Evolutionary conservation across 2,113 vertebrate species (phyloP), one percentile per base, ranked within the genome.

Genomic region (Tonatia bakeri): DNA sequence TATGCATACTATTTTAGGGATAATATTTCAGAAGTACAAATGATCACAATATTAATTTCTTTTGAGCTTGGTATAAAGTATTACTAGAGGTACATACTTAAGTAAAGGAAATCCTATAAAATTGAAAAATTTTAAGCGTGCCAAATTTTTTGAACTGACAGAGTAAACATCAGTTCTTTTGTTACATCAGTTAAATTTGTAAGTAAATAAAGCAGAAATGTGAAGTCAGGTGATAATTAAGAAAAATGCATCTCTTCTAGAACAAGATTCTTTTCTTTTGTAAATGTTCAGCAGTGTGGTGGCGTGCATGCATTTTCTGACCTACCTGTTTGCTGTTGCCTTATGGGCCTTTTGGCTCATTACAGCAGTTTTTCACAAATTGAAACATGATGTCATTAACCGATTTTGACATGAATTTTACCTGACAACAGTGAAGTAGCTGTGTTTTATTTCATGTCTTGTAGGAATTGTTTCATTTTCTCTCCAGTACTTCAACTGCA

Each of bases 301-400:
- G 75, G 91, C 77, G 77, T 87, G 70, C 98, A 97, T 97, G 97
- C 98, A 96, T 77, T 95, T 83, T 96, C 96, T 98, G 98, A 98
- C 98, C 98, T 99, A 99, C 98, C 98, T 99, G 98, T 97, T 98
- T 98, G 79, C 77, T 98, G 96, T 93, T 96, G 97, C 97, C 98
- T 98, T 97, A 98, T 88, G 97, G 98, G 98, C 97, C 98, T 97
- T 98, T 98, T 98, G 97, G 89, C 96, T 98, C 95, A 90, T 69
- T 96, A 96, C 90, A 95, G 97, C 98, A 97, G 98, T 97, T 98
- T 97, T 98, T 98, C 98, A 98, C 69, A 96, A 87, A 95, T 75
- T 97, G 97, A 87, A 90, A 98, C 98, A 96, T 97, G 98, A 96
- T 98, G 97, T 90, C 97, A 98, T 96, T 97, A 97, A 98, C 96